Base-by-base conservation (phyloP, 2,888 invertebrate genomes). In the Cryptops parisi region DNA sequence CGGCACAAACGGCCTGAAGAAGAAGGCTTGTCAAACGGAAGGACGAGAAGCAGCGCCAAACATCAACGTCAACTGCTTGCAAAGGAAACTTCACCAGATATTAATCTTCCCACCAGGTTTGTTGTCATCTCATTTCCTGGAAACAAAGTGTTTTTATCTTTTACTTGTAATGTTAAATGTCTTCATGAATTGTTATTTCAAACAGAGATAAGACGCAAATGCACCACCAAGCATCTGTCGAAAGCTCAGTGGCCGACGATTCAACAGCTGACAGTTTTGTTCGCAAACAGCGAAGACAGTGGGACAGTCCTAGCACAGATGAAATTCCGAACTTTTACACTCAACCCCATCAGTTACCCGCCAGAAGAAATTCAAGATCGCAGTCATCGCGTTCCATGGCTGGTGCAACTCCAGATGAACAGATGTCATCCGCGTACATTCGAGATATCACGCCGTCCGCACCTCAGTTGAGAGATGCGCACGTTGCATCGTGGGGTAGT, bases 321-420 rank as follows among this genome's bases (percentile, higher is more conserved):
- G 49, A 53, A 38, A 33, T 53, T 19, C 53, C 55, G 12, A 41
- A 48, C 19, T 55, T 55, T 24, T 55, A 55, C 26, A 55, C 53
- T 19, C 48, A 55, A 12, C 38, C 48, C 5, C 54, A 53, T 17
- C 50, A 24, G 6, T 45, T 55, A 9, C 52, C 55, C 3, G 55
- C 44, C n/a, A 44, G 47, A 1, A 38, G 52, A 3, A 53, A 53
- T 40, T 50, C 50, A 22, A 12, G 41, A 4, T 50, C 50, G n/a
- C 50, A 50, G 24, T 50, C 50, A 9, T 50, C 48, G n/a, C 27
- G 23, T 27, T 48, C 50, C 4, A 12, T 22, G 2, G 23, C 19
- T 1, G 12, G 19, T n/a, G 40, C 22, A n/a, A 50, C 50, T 6
- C 50, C 50, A 4, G 50, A 50, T 12, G 17, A 17, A 4, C 40